Percentiles rank a stretch among this genome's conserved stretches.
Evolutionary conservation across 92 coral and sea anemone genomes (phyloP).

Genomic region (Palythoa grandis): DNA sequence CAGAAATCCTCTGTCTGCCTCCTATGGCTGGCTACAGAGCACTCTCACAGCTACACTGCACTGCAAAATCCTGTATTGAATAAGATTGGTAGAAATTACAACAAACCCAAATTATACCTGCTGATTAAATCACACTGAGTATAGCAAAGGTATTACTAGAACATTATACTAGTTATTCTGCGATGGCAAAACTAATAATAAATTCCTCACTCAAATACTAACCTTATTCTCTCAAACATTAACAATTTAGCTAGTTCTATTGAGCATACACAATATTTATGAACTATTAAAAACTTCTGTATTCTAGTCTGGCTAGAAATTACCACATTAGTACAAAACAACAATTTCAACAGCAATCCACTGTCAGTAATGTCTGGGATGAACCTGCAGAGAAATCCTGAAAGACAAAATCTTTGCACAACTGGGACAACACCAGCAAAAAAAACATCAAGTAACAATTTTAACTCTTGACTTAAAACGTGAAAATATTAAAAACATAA

Average conservation of each 20-base stretch:
- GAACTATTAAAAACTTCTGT: too few relatives aligned
- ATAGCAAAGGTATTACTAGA: not conserved
- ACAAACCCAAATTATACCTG: not conserved
- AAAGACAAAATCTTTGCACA: conserved; percentile 26
- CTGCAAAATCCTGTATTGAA: conserved; percentile 29
- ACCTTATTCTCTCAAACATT: too few relatives aligned
- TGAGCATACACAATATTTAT: too few relatives aligned
- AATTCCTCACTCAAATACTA: too few relatives aligned
- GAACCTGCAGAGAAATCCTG: conserved; percentile 31
- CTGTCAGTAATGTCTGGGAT: not conserved
- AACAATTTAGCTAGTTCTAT: too few relatives aligned
- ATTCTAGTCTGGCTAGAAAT: not conserved
- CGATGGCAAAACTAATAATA: too few relatives aligned
- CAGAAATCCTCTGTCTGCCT: conserved; percentile 42
- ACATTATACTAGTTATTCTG: not conserved
- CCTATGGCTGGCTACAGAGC: conserved; percentile 33
- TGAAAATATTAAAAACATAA: too few relatives aligned
- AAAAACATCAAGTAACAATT: not conserved
- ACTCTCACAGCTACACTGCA: conserved; percentile 39
- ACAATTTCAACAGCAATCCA: conserved; percentile 17
- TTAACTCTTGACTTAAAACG: too few relatives aligned
- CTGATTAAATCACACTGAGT: too few relatives aligned
- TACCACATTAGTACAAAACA: conserved; percentile 27
- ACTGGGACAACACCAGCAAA: not conserved
- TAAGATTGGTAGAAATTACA: conserved; percentile 10